Base-by-base conservation (phyloP, 2,113 vertebrate species). In the Vidua chalybeata region DNA sequence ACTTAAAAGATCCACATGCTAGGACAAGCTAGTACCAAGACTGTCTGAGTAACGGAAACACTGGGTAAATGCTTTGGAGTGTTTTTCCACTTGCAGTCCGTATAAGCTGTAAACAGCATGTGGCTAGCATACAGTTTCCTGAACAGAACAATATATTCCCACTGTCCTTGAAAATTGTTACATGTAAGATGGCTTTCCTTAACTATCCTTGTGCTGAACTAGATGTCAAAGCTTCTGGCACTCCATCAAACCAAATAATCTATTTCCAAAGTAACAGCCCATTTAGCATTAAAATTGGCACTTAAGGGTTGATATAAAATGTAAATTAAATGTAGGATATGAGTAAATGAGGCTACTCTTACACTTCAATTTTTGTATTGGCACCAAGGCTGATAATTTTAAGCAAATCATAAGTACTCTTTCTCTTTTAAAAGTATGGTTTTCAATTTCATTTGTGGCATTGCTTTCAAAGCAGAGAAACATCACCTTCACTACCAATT, bases 401-500 rank as follows among this genome's bases (percentile, higher is more conserved):
- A 83, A 27, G 55, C 30, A 73, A 96, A 95, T 84, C 72, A 51
- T 87, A 94, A 93, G 88, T 66, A 76, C 17, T 33, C 30, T 94
- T 93, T 92, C 61, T 87, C 54, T n/a, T 86, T 80, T 63, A 69
- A 84, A 93, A 91, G 31, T 67, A 89, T 4, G 5, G 78, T 63
- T 95, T 96, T 94, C 87, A 94, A 90, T 96, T 96, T 96, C 75
- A 49, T 91, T 96, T 96, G 94, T 89, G 66, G 81, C 71, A 87
- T 95, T 95, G 79, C 82, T 96, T 97, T 97, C 92, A 95, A 91
- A 96, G 94, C 68, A 94, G 55, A 95, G 94, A 97, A 96, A 94
- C 96, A 91, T 94, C 88, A 95, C 90, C 81, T 96, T 90, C 92
- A 62, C 79, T 94, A 74, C 58, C 85, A 97, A 97, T 94, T 93